phyloP scores from a whole-genome alignment of 30 jellyfish, hydroid and myxozoan genomes.

The Nemopilema nomurai region DNA sequence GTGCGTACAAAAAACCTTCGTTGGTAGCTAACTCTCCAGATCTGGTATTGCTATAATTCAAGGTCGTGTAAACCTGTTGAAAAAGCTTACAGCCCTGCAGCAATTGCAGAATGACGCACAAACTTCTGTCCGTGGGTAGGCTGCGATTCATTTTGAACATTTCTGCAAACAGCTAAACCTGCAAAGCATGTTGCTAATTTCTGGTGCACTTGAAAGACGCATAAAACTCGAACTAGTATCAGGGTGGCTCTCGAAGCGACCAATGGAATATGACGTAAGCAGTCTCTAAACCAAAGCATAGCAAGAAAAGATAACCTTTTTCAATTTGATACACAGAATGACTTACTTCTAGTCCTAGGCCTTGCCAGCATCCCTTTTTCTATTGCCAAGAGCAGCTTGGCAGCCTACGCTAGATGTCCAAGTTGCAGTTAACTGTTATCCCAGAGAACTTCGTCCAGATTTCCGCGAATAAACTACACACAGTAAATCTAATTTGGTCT shows the following conservation, averaged over 20 bases:
- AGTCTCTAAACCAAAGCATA: too few species aligned
- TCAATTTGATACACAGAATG: background rate
- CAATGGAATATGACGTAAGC: too few species aligned
- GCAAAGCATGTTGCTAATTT: background rate
- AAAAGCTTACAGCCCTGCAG: too few species aligned
- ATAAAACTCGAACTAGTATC: background rate
- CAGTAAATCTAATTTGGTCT: background rate
- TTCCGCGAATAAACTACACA: background rate
- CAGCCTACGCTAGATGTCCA: background rate
- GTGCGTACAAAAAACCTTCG: too few species aligned
- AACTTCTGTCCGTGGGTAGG: too few species aligned
- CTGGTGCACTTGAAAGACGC: background rate
- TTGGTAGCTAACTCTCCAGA: too few species aligned
- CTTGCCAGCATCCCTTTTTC: background rate
- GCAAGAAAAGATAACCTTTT: background rate
- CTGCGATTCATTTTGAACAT: too few species aligned
- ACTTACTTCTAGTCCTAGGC: background rate
- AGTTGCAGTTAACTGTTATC: background rate
- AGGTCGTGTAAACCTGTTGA: too few species aligned
- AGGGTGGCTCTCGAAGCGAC: background rate
- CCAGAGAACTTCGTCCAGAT: background rate
- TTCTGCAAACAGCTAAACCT: background rate
- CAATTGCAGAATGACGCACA: too few species aligned
- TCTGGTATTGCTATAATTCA: too few species aligned
- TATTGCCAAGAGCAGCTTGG: background rate